A percentile compares a stretch with the other conserved stretches of the same genome.
phyloP scores from a whole-genome alignment of 2,888 invertebrate species.

The Ormyrus nitidulus region DNA sequence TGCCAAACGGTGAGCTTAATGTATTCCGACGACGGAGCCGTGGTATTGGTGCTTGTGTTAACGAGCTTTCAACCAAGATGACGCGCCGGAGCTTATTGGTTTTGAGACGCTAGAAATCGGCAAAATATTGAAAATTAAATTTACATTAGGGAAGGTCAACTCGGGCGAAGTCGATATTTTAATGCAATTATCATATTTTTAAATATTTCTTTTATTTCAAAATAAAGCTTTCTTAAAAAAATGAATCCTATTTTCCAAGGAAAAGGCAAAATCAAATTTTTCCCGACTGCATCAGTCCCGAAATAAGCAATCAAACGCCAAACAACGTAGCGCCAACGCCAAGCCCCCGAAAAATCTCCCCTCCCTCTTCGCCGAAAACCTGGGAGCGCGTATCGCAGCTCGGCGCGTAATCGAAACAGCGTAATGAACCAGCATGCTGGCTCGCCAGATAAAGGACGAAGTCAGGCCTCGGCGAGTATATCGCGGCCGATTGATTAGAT shows the following conservation, averaged over 20 bases:
- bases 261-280: too few species aligned
- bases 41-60: not conserved
- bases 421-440: constrained; percentile 7
- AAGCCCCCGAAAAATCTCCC: not conserved
- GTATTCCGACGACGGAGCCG: too few species aligned
- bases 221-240: too few species aligned
- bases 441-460: not conserved
- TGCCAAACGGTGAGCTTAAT: too few species aligned
- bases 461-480: not conserved
- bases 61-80: constrained; percentile 33
- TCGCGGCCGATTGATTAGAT: constrained; percentile 42
- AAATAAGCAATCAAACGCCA: too few species aligned
- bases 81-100: constrained; percentile 2
- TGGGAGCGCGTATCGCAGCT: not conserved
- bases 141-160: constrained; percentile 5
- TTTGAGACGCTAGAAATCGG: not conserved
- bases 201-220: too few species aligned
- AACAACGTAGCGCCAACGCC: not conserved
- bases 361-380: not conserved
- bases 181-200: too few species aligned
- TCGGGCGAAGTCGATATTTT: too few species aligned
- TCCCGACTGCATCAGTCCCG: too few species aligned
- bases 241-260: too few species aligned
- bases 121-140: constrained; percentile 20
- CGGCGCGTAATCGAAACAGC: not conserved